Evolutionary conservation across 2,113 vertebrate species (phyloP).

Genomic region (Cavia aperea): DNA sequence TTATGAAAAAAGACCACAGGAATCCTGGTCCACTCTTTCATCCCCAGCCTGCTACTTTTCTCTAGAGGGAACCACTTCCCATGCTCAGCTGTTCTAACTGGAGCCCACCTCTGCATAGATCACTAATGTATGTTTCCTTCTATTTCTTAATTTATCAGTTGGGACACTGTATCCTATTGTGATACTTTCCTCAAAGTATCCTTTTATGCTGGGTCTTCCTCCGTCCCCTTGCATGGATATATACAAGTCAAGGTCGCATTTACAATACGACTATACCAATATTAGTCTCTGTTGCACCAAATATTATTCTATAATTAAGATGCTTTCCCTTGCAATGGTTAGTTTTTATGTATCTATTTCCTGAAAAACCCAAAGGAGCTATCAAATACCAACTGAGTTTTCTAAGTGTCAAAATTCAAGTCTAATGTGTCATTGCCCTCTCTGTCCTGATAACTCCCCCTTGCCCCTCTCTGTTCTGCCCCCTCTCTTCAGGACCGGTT

Average conservation of each 20-base stretch:
- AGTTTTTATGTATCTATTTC: slow-evolving; percentile 3
- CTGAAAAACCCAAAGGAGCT: background rate
- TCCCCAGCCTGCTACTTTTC: background rate
- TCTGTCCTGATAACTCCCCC: background rate
- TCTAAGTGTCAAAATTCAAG: slow-evolving; percentile 29
- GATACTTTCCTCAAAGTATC: background rate
- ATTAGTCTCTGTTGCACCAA: background rate
- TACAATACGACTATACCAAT: background rate
- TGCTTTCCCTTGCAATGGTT: background rate
- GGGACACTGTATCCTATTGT: background rate
- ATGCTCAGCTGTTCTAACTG: background rate
- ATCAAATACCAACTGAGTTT: slow-evolving; percentile 12
- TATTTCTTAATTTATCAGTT: background rate
- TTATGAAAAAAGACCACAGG: background rate
- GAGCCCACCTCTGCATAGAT: background rate
- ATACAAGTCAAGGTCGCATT: background rate
- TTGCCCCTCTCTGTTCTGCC: background rate
- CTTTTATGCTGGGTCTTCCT: background rate
- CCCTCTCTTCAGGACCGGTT: background rate
- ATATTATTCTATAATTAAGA: background rate
- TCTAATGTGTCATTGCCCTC: background rate
- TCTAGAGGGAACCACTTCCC: background rate
- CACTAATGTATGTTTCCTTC: background rate
- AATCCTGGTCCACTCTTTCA: background rate
- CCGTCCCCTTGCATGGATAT: background rate